Base-by-base conservation (phyloP, 2,888 invertebrate species). In the Hydriomena furcata region DNA sequence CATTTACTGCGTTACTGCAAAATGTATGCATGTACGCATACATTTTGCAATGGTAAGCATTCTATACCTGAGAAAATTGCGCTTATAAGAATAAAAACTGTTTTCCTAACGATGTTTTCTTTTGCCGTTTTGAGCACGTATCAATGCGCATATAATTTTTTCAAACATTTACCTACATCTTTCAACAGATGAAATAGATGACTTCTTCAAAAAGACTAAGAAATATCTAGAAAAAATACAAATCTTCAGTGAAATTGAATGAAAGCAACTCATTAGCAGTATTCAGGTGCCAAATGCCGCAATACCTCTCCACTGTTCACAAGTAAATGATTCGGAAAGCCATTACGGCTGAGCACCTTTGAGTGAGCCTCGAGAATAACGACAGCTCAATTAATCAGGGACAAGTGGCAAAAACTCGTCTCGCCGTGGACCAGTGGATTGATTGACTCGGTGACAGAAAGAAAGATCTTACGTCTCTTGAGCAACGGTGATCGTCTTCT, bases 311-410 rank as follows among this genome's bases (percentile, higher is more conserved):
- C 48, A 52, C 52, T 55, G 55, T 55, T 55, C 44, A 12, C 46
- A 32, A 47, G 45, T 34, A 45, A 55, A 55, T 55, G 55, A 52
- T 41, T 52, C 45, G 52, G 52, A 55, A 55, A 55, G 42, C 49
- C 49, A 55, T 55, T 55, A 52, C 10, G 27, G 28, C 38, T 30
- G 32, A 45, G 35, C 45, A 49, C 55, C 42, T 52, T 35, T 38
- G 41, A 45, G 42, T 35, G 38, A 17, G 31, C 6, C 31, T 28
- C 46, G 20, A 23, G 37, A 42, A 40, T 51, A 38, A 47, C 46
- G 46, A 46, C 43, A 30, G 47, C 41, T 51, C 48, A 25, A 46
- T 55, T 55, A 52, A 55, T 56, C 48, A 52, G 12, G 7, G 43
- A 31, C 37, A 23, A 45, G 42, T 37, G 42, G 42, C 37, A 32